phyloP scores from a whole-genome alignment of 1,140 invertebrate genomes.

The Druon quercuslanigerum region DNA sequence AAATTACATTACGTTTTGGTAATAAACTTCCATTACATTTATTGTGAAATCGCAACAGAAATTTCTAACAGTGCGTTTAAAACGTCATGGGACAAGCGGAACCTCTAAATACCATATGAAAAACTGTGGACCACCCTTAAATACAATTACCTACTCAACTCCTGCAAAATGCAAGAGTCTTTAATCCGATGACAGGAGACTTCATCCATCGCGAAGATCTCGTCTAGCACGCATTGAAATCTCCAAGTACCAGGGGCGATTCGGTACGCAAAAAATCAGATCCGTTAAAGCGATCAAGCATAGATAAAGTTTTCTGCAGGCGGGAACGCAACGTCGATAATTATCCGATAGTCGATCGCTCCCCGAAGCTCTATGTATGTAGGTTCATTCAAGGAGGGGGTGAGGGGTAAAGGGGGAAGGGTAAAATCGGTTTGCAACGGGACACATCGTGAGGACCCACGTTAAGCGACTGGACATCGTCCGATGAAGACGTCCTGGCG shows the following conservation, averaged over 20 bases:
- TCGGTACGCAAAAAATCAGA: slow-evolving; percentile 37
- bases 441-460: slow-evolving; percentile 31
- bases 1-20: too few relatives aligned
- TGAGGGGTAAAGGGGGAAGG: not conserved
- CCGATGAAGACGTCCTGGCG: slow-evolving; percentile 54
- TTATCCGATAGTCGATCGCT: slow-evolving; percentile 15
- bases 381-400: not conserved
- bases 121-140: too few relatives aligned
- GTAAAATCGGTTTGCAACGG: slow-evolving; percentile 27
- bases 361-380: not conserved
- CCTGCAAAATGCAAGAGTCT: too few relatives aligned
- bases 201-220: slow-evolving; percentile 6
- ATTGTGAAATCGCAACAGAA: too few relatives aligned
- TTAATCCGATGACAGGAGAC: not conserved
- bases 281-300: slow-evolving; percentile 31
- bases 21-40: too few relatives aligned
- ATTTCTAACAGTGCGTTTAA: too few relatives aligned
- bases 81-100: too few relatives aligned
- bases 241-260: slow-evolving; percentile 20
- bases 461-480: slow-evolving; percentile 41
- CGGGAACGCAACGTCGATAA: not conserved
- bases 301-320: slow-evolving; percentile 21
- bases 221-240: slow-evolving; percentile 30
- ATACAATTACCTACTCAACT: too few relatives aligned
- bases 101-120: too few relatives aligned